Base-by-base conservation (phyloP, 2,797 vertebrate species). In the Enteromius afrohamiltoni region DNA sequence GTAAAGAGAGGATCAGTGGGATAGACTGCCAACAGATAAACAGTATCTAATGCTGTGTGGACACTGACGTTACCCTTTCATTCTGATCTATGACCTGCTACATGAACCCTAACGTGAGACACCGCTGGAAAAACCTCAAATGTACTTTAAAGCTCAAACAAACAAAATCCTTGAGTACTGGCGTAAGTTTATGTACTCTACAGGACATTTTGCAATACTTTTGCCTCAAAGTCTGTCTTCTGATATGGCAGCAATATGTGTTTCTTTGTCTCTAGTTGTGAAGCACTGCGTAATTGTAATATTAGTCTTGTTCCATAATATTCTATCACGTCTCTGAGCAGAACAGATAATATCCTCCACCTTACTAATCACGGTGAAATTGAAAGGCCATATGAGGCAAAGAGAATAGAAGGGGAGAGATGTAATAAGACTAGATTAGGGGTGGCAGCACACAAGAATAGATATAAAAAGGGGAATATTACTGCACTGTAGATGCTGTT, bases 371-470 rank as follows among this genome's bases (percentile, higher is more conserved):
- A 86, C 51, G 51, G 51, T 81, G 78, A 87, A 69, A 88, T 69
- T 84, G 71, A 88, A 79, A 87, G 80, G 84, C 85, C 81, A 77
- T 26, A 79, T 26, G 82, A 83, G 68, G 77, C 74, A 84, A 79
- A 84, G 51, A 75, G 79, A 88, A 85, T 82, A 83, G 70, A 84
- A 88, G 85, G 78, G 82, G 74, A 86, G 82, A 86, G 79, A 86
- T 83, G 85, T 85, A 86, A 88, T 86, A 86, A 87, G 80, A 85
- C 74, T 80, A 87, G 87, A 84, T 88, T 85, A 87, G 85, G 64
- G 85, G 77, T 83, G 80, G 78, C 80, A 82, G 81, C 81, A 83
- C 82, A 88, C 83, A 86, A 88, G 74, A 85, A 87, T 83, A 84
- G 86, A 87, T 64, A 78, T 76, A 85, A 81, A 86, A 85, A 77